Evolutionary conservation across 2,113 vertebrate species (phyloP).

Genomic region (Lates calcarifer): DNA sequence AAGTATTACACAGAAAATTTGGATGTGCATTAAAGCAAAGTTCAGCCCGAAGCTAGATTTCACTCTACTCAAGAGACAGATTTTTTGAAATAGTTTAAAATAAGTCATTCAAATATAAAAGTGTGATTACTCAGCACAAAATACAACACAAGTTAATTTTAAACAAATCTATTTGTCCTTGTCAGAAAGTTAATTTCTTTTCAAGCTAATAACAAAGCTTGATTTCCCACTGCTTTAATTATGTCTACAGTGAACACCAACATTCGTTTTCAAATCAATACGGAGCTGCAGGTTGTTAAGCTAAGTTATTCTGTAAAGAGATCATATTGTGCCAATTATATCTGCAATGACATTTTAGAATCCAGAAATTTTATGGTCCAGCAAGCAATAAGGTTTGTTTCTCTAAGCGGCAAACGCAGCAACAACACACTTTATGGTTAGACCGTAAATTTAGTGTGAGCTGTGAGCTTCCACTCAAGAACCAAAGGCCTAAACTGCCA

Average conservation of each 20-base stretch:
- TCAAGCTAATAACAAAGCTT: constrained; percentile 19
- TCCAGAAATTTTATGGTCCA: constrained; percentile 10
- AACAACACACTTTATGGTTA: constrained; percentile 37
- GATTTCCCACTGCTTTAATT: constrained; percentile 25
- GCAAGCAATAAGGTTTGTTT: constrained; percentile 26
- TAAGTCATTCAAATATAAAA: constrained; percentile 7
- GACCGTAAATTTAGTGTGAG: constrained; percentile 26
- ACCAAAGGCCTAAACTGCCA: constrained; percentile 22
- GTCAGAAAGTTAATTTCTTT: constrained; percentile 24
- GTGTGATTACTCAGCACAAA: neutral
- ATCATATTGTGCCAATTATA: constrained; percentile 35
- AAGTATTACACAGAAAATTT: neutral
- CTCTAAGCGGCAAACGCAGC: constrained; percentile 11
- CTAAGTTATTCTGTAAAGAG: constrained; percentile 4
- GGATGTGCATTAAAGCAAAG: constrained; percentile 5
- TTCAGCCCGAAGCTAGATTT: constrained; percentile 11
- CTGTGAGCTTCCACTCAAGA: constrained; percentile 4
- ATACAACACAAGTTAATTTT: neutral
- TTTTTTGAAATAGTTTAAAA: constrained; percentile 3
- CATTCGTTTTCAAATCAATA: constrained; percentile 22
- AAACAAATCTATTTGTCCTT: neutral
- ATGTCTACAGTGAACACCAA: constrained; percentile 6
- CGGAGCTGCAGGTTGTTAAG: constrained; percentile 21
- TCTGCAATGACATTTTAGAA: constrained; percentile 46
- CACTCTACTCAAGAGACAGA: neutral